phyloP scores from a whole-genome alignment of 2,797 vertebrate genomes.

The Myotis daubentonii region DNA sequence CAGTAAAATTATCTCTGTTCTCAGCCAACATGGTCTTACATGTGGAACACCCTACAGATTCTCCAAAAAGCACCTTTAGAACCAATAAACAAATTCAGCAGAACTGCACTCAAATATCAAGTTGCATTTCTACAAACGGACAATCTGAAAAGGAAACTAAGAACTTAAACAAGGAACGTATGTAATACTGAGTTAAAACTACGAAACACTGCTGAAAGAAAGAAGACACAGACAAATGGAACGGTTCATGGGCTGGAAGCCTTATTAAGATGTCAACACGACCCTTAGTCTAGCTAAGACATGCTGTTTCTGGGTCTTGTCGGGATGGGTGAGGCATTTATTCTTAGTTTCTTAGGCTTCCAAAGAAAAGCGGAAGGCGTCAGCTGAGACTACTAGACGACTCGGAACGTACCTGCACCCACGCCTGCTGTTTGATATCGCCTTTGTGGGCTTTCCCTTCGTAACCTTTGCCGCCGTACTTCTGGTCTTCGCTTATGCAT shows the following conservation, averaged over 20 bases:
- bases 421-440: conserved; percentile 95
- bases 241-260: not conserved
- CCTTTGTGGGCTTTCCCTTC: conserved; percentile 94
- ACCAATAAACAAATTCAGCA: not conserved
- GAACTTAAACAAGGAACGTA: not conserved
- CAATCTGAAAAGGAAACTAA: not conserved
- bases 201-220: not conserved
- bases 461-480: conserved; percentile 95
- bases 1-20: not conserved
- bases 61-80: not conserved
- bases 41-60: not conserved
- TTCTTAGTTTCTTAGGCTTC: not conserved
- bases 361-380: not conserved
- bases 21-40: not conserved
- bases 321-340: rapidly evolving
- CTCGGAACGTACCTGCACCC: conserved; percentile 87
- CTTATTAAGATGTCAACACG: not conserved
- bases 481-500: conserved; percentile 96
- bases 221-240: not conserved
- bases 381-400: no score
- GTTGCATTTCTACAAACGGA: not conserved
- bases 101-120: not conserved
- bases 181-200: not conserved
- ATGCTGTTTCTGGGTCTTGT: rapidly evolving
- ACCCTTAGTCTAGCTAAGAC: not conserved